phyloP scores from a whole-genome alignment of 2,113 vertebrate genomes.

The Gallinago media region DNA sequence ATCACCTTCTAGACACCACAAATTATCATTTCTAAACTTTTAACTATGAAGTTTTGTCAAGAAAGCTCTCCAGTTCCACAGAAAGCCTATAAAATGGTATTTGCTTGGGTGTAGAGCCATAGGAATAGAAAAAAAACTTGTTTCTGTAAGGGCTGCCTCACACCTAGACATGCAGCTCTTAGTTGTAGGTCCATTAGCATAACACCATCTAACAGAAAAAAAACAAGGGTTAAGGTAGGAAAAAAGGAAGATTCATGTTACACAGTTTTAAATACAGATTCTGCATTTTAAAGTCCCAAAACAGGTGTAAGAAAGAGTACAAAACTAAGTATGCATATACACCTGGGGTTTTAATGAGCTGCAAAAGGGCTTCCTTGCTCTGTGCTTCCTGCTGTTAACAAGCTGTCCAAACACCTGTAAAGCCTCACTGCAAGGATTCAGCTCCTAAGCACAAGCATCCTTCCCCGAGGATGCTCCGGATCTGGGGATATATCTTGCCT shows the following conservation, averaged over 20 bases:
- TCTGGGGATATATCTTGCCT: not conserved
- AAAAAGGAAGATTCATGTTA: not conserved
- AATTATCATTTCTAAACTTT: not conserved
- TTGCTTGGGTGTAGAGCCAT: not conserved
- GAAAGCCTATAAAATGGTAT: not conserved
- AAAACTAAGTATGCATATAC: not conserved
- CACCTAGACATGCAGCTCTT: not conserved
- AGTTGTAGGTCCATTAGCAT: not conserved
- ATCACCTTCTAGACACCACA: not conserved
- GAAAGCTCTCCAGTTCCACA: not conserved
- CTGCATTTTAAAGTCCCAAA: not conserved
- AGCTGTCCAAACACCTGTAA: conserved; percentile 33
- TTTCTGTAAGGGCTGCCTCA: not conserved
- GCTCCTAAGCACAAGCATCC: not conserved
- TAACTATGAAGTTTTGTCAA: not conserved
- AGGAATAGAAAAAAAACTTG: not conserved
- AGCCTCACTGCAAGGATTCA: not conserved
- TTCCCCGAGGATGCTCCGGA: not conserved
- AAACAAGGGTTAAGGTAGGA: not conserved
- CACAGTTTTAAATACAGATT: not conserved
- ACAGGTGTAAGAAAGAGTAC: not conserved
- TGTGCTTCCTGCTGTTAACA: conserved; percentile 8
- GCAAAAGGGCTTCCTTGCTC: not conserved
- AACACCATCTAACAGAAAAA: not conserved
- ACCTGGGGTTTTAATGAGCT: not conserved